Percentiles rank a stretch among this genome's conserved stretches.
Evolutionary conservation across 2,113 vertebrate species (phyloP).

Genomic region (Macquaria australasica): DNA sequence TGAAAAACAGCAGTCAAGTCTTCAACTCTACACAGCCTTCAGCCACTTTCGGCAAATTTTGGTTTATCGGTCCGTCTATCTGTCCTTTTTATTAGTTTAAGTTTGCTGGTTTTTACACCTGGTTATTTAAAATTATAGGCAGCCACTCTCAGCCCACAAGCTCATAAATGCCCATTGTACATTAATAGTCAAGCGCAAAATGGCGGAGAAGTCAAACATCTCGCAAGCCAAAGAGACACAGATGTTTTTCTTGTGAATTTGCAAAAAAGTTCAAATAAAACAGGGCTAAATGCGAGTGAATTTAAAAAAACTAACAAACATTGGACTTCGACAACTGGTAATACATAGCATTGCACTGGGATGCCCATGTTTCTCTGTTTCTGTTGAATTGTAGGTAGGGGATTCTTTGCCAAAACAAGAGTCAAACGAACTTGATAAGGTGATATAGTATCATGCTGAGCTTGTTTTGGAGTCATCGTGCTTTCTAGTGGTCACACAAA

Average conservation of each 20-base stretch:
- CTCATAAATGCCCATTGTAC: neutral
- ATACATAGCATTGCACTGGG: neutral
- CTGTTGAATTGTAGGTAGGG: neutral
- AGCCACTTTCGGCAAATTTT: neutral
- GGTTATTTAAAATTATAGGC: neutral
- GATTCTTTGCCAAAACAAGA: neutral
- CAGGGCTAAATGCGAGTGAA: neutral
- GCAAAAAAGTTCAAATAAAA: neutral
- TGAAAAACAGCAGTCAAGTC: neutral
- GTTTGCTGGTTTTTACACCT: neutral
- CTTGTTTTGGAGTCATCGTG: neutral
- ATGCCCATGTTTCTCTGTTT: neutral
- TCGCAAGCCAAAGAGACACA: no score
- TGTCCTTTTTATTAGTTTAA: neutral
- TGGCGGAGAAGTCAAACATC: neutral
- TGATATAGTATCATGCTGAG: neutral
- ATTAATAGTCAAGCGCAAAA: neutral
- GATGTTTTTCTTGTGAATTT: neutral
- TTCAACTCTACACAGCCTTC: neutral
- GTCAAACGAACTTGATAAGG: neutral
- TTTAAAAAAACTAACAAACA: neutral
- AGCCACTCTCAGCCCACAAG: neutral
- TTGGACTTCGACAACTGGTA: neutral
- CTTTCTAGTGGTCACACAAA: neutral
- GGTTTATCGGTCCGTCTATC: neutral